Conservation (phyloP, 2,888 invertebrate species). For the Gandaritis pyraliata region DNA sequence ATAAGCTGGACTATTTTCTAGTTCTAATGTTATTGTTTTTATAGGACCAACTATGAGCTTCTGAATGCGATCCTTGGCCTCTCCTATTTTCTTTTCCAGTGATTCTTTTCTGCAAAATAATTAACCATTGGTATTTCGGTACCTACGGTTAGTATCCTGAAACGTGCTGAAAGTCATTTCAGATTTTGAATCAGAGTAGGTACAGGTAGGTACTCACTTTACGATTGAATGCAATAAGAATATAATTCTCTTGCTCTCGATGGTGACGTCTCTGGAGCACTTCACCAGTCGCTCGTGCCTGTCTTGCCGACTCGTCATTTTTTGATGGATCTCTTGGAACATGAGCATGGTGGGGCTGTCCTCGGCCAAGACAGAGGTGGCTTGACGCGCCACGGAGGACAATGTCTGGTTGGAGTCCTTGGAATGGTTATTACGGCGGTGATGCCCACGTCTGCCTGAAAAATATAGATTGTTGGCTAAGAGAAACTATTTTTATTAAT, state of each 20-base stretch:
- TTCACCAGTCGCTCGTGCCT: conserved; percentile 38
- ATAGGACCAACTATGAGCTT: conserved; percentile 83
- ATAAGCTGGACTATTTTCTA: conserved; percentile 88
- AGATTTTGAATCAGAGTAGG: too few relatives aligned
- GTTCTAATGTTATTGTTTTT: conserved; percentile 88
- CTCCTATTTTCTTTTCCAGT: conserved; percentile 57
- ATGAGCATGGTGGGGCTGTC: conserved; percentile 30
- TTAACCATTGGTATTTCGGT: background rate
- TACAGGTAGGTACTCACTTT: conserved; percentile 65
- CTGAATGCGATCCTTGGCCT: conserved; percentile 87
- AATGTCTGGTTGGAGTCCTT: conserved; percentile 56
- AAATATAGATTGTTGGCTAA: background rate
- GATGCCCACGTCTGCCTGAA: conserved; percentile 46
- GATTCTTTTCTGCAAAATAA: conserved; percentile 65
- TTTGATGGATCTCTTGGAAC: conserved; percentile 27
- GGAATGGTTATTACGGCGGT: conserved; percentile 55
- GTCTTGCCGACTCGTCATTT: conserved; percentile 36
- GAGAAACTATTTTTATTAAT: background rate
- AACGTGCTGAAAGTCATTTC: background rate
- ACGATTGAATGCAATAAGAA: conserved; percentile 91
- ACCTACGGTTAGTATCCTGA: background rate
- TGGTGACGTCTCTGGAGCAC: conserved; percentile 40
- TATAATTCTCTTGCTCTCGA: conserved; percentile 93
- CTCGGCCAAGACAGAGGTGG: conserved; percentile 51
- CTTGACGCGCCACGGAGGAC: conserved; percentile 64